Conservation (phyloP, 1,140 invertebrate species). For the Nasonia giraulti region DNA sequence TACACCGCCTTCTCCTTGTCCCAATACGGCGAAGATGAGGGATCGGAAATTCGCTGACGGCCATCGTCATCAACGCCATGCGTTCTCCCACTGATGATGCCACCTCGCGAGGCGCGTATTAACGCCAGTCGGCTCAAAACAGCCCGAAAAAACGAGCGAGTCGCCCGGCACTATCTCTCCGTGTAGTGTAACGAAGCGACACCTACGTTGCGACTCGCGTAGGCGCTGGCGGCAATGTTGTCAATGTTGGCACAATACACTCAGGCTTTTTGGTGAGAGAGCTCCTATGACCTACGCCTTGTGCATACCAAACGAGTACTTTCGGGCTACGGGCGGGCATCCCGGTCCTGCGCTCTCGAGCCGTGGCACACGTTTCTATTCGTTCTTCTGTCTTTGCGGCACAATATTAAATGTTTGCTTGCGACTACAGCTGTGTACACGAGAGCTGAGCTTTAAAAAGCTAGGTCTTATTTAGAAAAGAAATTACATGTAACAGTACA, state of each 20-base stretch:
- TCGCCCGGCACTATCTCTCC: neutral
- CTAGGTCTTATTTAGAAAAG: too few relatives aligned
- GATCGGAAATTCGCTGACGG: neutral
- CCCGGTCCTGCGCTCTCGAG: neutral
- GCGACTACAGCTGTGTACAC: too few relatives aligned
- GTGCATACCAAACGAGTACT: neutral
- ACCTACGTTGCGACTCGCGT: neutral
- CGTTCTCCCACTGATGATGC: neutral
- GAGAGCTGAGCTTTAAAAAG: too few relatives aligned
- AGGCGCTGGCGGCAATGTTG: neutral
- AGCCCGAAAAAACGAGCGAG: neutral
- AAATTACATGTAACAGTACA: too few relatives aligned
- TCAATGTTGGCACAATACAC: neutral
- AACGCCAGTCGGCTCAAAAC: neutral
- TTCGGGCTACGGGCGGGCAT: neutral
- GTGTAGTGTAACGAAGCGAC: too few relatives aligned
- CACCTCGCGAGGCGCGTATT: neutral
- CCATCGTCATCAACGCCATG: too few relatives aligned
- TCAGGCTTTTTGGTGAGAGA: neutral
- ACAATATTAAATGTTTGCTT: neutral
- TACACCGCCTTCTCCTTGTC: neutral
- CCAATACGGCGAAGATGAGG: neutral
- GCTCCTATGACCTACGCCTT: neutral
- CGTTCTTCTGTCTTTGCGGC: neutral
- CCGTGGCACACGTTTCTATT: neutral